Evolutionary conservation across 2,113 vertebrate species (phyloP).

Genomic region (Ceuthmochares aereus): DNA sequence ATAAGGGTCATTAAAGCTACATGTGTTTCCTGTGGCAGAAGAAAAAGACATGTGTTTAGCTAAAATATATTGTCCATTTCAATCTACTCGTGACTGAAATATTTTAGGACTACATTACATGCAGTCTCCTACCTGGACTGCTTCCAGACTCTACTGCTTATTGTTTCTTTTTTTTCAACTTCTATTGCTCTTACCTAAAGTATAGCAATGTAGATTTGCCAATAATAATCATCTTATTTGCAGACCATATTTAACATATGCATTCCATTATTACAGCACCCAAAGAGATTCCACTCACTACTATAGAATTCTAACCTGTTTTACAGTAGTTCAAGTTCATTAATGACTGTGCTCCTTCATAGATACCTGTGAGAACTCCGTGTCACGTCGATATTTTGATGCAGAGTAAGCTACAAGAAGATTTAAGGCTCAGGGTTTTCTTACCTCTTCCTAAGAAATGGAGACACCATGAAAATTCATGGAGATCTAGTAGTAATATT

Average conservation of each 20-base stretch:
- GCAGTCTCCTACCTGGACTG: neutral
- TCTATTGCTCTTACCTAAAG: neutral
- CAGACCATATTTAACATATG: neutral
- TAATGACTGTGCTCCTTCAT: neutral
- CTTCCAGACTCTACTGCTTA: neutral
- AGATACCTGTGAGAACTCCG: neutral
- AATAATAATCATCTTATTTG: neutral
- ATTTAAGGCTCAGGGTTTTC: conserved; percentile 3
- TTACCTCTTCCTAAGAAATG: neutral
- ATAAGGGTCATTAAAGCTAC: neutral
- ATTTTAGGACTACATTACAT: neutral
- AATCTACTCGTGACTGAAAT: neutral
- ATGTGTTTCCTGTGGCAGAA: neutral
- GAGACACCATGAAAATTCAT: neutral
- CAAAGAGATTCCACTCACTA: neutral
- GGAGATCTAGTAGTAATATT: neutral
- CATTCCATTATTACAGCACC: neutral
- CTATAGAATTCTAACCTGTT: neutral
- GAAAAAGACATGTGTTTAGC: neutral
- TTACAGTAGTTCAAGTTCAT: neutral
- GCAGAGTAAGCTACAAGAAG: neutral
- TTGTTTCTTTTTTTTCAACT: neutral
- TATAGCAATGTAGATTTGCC: neutral
- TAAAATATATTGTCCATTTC: neutral
- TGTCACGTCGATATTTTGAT: neutral